These are phyloP conservation scores for Rhabdornis inornatus DNA, from an alignment of 2,113 vertebrate genomes.

Conservation along the genomic window DNA sequence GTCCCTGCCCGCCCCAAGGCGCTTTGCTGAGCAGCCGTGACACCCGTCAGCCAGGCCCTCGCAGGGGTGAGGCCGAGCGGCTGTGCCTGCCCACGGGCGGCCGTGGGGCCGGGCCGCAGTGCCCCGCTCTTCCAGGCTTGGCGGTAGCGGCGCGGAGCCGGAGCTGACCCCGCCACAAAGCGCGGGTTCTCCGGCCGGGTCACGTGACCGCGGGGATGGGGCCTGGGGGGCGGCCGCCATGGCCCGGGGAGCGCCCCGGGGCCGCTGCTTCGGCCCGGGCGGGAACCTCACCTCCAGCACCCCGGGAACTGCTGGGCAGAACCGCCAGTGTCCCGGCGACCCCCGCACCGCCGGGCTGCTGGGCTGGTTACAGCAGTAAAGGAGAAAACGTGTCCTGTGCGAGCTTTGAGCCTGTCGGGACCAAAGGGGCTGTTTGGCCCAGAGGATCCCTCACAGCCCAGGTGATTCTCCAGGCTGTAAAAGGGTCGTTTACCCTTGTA, in stretches of 20 bases:
- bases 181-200: constrained; percentile 80
- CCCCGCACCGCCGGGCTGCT: neutral
- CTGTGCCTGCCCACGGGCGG: neutral
- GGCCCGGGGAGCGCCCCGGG: no score
- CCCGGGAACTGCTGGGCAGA: neutral
- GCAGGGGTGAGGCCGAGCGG: neutral
- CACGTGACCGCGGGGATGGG: neutral
- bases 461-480: neutral
- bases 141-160: constrained; percentile 64
- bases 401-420: neutral
- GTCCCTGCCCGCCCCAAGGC: neutral
- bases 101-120: neutral
- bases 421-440: neutral
- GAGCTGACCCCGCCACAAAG: constrained; percentile 87
- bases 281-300: rapidly evolving
- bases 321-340: rapidly evolving
- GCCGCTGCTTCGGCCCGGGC: neutral
- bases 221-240: neutral
- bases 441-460: neutral
- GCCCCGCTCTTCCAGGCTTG: constrained; percentile 70
- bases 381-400: neutral
- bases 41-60: rapidly evolving
- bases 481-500: neutral
- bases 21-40: neutral
- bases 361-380: neutral